Evolutionary conservation across 1,140 invertebrate species (phyloP).

Genomic region (Diprion similis): DNA sequence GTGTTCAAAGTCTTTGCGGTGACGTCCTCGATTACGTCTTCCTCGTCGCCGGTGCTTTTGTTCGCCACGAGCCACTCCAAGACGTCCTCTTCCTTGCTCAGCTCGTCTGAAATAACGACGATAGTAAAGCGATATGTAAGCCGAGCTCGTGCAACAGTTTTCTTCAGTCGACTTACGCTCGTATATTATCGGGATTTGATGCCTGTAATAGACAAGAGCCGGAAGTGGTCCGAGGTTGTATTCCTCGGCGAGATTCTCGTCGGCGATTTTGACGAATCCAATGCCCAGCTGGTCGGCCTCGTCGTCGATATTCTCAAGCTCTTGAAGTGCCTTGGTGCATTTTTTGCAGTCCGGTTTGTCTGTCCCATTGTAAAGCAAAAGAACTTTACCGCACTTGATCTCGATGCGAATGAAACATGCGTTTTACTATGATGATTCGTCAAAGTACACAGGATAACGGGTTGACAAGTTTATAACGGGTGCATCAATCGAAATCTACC

Average conservation of each 20-base stretch:
- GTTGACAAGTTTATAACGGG: too few species aligned
- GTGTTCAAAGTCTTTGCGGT: conserved; percentile 86
- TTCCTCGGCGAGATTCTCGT: conserved; percentile 89
- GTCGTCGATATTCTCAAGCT: conserved; percentile 94
- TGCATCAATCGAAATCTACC: too few species aligned
- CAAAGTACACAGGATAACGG: too few species aligned
- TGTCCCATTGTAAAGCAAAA: conserved; percentile 65
- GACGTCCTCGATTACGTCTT: conserved; percentile 93
- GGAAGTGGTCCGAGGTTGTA: conserved; percentile 90
- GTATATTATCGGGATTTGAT: conserved; percentile 94
- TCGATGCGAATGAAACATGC: background rate
- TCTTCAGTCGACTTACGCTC: conserved; percentile 73
- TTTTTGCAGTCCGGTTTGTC: conserved; percentile 93
- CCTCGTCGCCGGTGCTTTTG: conserved; percentile 91
- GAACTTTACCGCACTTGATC: conserved; percentile 16
- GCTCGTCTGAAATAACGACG: conserved; percentile 72
- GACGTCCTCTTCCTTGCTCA: conserved; percentile 90
- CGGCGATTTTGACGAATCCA: conserved; percentile 94
- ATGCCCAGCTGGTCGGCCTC: conserved; percentile 95
- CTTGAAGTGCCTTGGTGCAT: conserved; percentile 86
- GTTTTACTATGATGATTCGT: conserved; percentile 15
- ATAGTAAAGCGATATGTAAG: background rate
- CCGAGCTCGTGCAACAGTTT: conserved; percentile 13
- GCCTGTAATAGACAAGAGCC: conserved; percentile 90
- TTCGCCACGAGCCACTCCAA: conserved; percentile 92